Conservation (phyloP, 2,113 vertebrate genomes). For the Calonectris borealis region DNA sequence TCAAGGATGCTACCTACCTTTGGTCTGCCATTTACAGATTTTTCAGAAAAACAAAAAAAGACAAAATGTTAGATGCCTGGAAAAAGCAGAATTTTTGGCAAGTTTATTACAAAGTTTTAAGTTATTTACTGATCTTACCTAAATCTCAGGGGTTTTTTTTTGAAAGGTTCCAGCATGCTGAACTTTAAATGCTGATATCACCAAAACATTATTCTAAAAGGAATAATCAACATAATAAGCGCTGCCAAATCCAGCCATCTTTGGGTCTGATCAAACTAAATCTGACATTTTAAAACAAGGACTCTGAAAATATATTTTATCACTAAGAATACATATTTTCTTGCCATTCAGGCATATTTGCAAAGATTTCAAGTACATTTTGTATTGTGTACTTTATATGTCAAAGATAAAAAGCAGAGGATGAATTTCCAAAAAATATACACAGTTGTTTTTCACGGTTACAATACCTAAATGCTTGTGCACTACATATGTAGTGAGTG, state of each 20-base stretch:
- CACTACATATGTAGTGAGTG: neutral
- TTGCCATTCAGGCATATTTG: neutral
- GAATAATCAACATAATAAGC: neutral
- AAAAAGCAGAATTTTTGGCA: neutral
- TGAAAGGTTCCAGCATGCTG: neutral
- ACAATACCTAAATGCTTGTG: neutral
- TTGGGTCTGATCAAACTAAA: neutral
- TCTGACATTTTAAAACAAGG: neutral
- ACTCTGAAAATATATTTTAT: neutral
- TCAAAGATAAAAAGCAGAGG: neutral
- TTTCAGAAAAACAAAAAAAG: neutral
- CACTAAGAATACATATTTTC: neutral
- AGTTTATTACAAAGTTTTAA: neutral
- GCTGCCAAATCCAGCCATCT: neutral
- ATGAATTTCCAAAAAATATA: neutral
- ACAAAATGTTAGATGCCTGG: neutral
- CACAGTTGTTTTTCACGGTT: neutral
- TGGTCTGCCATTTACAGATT: neutral
- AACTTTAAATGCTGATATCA: neutral
- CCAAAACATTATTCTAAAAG: neutral
- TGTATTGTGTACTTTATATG: neutral
- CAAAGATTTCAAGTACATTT: neutral
- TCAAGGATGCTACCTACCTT: neutral
- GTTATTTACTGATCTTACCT: neutral
- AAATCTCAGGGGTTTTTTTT: neutral